Percentiles rank a stretch among this genome's conserved stretches.
phyloP scores from a whole-genome alignment of 2,797 vertebrate genomes.

The Odontamblyopus lacepedii region DNA sequence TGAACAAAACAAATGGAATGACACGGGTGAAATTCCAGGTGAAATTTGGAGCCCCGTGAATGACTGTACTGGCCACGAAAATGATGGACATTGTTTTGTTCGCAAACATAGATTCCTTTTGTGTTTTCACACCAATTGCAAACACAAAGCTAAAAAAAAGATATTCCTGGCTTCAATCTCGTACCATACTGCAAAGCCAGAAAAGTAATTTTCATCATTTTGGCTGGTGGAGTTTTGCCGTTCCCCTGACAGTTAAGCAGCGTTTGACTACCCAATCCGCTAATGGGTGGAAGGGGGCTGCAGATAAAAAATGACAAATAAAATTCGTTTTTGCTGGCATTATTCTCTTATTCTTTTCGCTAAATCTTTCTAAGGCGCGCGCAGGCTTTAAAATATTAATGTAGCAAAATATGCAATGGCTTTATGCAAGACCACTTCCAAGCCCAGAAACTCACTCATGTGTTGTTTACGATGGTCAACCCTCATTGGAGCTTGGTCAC shows the following conservation, averaged over 20 bases:
- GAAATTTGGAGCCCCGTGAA: conserved; percentile 6
- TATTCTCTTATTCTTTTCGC: neutral
- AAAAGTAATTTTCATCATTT: conserved; percentile 59
- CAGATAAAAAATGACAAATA: conserved; percentile 38
- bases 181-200: conserved; percentile 41
- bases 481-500: conserved; percentile 25
- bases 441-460: conserved; percentile 19
- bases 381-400: conserved; percentile 44
- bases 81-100: conserved; percentile 17
- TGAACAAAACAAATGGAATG: conserved; percentile 17
- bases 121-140: conserved; percentile 26
- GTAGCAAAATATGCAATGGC: conserved; percentile 18
- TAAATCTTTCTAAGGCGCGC: conserved; percentile 26
- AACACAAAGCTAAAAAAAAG: conserved; percentile 51
- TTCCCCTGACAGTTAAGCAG: conserved; percentile 47
- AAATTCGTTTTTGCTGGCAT: conserved; percentile 30
- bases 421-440: conserved; percentile 1
- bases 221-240: conserved; percentile 44
- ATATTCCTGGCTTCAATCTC: conserved; percentile 21
- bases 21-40: conserved; percentile 15
- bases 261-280: conserved; percentile 48
- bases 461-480: conserved; percentile 40
- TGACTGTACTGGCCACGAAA: conserved; percentile 7
- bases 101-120: conserved; percentile 33
- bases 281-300: conserved; percentile 41